Conservation (phyloP, 2,888 invertebrate species). For the Laspeyria flexula region DNA sequence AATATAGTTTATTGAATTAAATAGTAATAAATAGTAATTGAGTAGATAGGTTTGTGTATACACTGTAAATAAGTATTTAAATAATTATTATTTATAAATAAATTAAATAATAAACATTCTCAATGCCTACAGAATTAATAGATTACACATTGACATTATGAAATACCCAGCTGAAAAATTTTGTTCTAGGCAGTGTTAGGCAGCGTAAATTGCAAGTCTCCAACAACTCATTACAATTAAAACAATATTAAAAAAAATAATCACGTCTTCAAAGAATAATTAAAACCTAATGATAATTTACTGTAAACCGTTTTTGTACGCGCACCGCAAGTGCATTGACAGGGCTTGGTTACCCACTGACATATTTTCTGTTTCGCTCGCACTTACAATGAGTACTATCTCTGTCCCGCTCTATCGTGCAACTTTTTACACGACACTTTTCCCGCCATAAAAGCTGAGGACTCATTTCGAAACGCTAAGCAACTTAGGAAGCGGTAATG, state of each 20-base stretch:
- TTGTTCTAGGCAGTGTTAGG: no score
- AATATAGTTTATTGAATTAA: no score
- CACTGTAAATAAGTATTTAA: no score
- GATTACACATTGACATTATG: no score
- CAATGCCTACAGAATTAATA: no score
- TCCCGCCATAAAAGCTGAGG: slow-evolving; percentile 68
- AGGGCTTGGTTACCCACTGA: slow-evolving; percentile 74
- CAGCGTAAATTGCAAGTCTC: no score
- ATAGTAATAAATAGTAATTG: no score
- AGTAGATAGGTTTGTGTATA: no score
- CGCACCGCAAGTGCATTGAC: slow-evolving; percentile 68
- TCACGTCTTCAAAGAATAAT: slow-evolving; percentile 18
- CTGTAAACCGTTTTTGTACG: slow-evolving; percentile 27
- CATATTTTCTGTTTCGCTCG: slow-evolving; percentile 67
- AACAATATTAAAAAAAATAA: neutral
- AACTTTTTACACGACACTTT: slow-evolving; percentile 71
- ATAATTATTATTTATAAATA: no score
- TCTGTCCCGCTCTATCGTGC: slow-evolving; percentile 53
- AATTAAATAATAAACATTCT: no score
- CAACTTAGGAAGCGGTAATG: slow-evolving; percentile 42
- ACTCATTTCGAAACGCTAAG: slow-evolving; percentile 63
- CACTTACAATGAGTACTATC: slow-evolving; percentile 39
- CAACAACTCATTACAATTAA: no score
- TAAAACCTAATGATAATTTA: slow-evolving; percentile 20
- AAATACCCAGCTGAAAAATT: no score